These are phyloP conservation scores for Corydoras maculifer DNA, from an alignment of 2,113 vertebrate species.

Conservation along the genomic window DNA sequence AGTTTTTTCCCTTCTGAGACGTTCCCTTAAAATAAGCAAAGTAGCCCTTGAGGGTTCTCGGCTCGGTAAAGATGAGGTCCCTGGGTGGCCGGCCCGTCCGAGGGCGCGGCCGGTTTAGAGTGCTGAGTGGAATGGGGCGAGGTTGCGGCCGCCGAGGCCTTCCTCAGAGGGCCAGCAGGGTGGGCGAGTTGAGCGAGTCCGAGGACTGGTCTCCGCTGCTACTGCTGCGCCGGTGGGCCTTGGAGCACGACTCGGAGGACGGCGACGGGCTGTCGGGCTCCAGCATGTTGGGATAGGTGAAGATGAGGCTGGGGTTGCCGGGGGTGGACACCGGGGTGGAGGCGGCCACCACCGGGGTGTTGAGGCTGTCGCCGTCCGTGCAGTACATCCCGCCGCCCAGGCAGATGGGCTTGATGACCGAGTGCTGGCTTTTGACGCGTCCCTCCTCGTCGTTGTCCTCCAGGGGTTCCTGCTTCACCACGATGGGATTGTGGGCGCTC, in stretches of 20 bases:
- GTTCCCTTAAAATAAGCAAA: conserved; percentile 47
- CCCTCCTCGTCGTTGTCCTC: conserved; percentile 66
- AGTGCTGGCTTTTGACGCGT: conserved; percentile 77
- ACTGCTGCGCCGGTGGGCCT: conserved; percentile 97
- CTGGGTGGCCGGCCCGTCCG: not conserved
- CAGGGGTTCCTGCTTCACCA: conserved; percentile 91
- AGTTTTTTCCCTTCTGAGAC: conserved; percentile 47
- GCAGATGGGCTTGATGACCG: conserved; percentile 96
- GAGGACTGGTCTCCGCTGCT: conserved; percentile 98
- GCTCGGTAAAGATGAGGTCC: conserved; percentile 19
- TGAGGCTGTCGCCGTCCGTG: conserved; percentile 90
- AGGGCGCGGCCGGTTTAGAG: conserved; percentile 42
- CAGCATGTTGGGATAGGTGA: conserved; percentile 94
- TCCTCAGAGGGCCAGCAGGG: conserved; percentile 91
- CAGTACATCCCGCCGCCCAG: conserved; percentile 77
- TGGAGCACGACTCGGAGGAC: conserved; percentile 95
- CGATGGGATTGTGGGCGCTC: conserved; percentile 60
- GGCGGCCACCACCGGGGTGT: conserved; percentile 92
- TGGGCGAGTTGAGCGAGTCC: conserved; percentile 98
- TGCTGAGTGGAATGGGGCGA: conserved; percentile 3
- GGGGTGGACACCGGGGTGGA: conserved; percentile 91
- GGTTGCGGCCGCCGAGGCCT: not conserved
- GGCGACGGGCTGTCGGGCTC: conserved; percentile 92
- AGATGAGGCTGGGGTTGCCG: conserved; percentile 88
- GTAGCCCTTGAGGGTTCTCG: conserved; percentile 68